Conservation (phyloP, 2,113 vertebrate species). For the Caranx melampygus region DNA sequence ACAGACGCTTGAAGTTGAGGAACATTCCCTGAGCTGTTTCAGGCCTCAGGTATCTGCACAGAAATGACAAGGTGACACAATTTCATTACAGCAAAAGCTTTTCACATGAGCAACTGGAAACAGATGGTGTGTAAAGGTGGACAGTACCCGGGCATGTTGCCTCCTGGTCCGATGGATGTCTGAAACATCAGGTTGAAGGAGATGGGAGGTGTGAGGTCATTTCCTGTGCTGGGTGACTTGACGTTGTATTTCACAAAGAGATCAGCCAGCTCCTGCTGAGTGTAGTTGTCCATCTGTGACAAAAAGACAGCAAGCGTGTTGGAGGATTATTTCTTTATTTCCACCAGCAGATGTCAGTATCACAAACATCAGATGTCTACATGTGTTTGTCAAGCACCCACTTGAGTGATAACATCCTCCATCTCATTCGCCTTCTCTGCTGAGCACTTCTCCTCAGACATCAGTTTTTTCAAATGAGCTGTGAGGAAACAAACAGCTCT, state of each 20-base stretch:
- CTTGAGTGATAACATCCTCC: slow-evolving; percentile 92
- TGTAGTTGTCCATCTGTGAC: slow-evolving; percentile 92
- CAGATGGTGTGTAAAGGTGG: slow-evolving; percentile 3
- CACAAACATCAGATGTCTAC: not conserved
- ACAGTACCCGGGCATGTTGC: slow-evolving; percentile 92
- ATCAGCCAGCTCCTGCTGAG: slow-evolving; percentile 90
- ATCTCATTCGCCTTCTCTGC: slow-evolving; percentile 90
- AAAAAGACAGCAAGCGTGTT: not conserved
- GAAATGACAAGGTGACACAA: not conserved
- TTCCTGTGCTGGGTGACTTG: slow-evolving; percentile 93
- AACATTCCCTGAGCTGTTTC: slow-evolving; percentile 99
- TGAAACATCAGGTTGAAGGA: slow-evolving; percentile 98
- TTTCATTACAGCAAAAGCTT: not conserved
- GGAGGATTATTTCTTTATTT: not conserved
- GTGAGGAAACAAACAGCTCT: not conserved
- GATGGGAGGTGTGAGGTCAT: slow-evolving; percentile 91
- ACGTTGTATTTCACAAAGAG: slow-evolving; percentile 95
- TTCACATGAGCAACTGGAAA: not conserved
- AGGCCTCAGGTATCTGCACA: slow-evolving; percentile 92
- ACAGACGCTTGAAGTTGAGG: slow-evolving; percentile 96
- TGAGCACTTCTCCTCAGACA: slow-evolving; percentile 93
- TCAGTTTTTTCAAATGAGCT: slow-evolving; percentile 94
- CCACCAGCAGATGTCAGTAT: not conserved
- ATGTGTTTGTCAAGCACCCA: slow-evolving; percentile 38
- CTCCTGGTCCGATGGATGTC: slow-evolving; percentile 95